phyloP scores from a whole-genome alignment of 2,797 vertebrate genomes.

The Mastacembelus armatus region DNA sequence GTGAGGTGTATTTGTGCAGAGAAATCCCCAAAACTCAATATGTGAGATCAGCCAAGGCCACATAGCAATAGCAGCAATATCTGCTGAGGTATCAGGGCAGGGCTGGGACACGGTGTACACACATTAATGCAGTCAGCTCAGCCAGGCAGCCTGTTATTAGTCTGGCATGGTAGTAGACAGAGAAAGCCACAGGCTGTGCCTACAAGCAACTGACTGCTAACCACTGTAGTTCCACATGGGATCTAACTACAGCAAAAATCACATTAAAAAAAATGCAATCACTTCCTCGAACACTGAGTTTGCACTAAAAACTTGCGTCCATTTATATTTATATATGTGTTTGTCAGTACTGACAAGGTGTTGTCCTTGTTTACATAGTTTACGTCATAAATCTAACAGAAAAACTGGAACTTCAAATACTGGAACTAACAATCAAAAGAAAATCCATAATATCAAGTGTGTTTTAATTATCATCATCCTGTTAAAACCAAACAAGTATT shows the following conservation, averaged over 20 bases:
- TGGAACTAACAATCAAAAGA: neutral
- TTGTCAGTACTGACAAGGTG: neutral
- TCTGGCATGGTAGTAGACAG: slow-evolving; percentile 35
- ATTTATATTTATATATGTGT: neutral
- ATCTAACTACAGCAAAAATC: slow-evolving; percentile 3
- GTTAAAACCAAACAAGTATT: neutral
- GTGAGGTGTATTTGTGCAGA: slow-evolving; percentile 10
- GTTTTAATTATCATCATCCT: neutral
- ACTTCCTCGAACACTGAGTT: neutral
- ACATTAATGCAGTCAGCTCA: slow-evolving; percentile 57
- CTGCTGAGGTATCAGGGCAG: slow-evolving; percentile 64
- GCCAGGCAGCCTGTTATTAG: slow-evolving; percentile 51
- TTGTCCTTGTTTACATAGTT: too few relatives aligned
- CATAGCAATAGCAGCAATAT: slow-evolving; percentile 53
- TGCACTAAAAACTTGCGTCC: neutral
- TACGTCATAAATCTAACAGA: neutral
- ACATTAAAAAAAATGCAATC: neutral
- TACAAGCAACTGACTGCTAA: slow-evolving; percentile 18
- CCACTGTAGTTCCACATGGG: slow-evolving; percentile 13
- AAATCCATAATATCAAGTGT: neutral
- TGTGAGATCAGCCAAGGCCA: slow-evolving; percentile 40
- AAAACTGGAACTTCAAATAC: neutral
- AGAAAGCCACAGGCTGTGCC: slow-evolving; percentile 36
- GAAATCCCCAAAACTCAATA: slow-evolving; percentile 16
- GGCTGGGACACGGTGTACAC: slow-evolving; percentile 42